A percentile compares a stretch with the other conserved stretches of the same genome.
Evolutionary conservation across 2,888 invertebrate genomes (phyloP).

Genomic region (Drosophila borealis): DNA sequence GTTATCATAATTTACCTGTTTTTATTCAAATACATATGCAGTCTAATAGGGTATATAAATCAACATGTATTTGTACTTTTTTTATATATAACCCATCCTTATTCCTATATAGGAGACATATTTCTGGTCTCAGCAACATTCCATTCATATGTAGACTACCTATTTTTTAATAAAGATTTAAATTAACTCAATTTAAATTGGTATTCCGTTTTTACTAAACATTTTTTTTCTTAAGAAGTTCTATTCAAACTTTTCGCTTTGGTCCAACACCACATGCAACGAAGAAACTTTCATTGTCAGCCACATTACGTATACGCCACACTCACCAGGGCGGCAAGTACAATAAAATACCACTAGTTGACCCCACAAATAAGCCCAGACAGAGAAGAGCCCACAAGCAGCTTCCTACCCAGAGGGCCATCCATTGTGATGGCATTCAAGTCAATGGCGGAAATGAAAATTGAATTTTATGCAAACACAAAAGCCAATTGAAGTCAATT

Average conservation of each 20-base stretch:
- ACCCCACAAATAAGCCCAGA: conserved; percentile 32
- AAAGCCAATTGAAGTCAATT: conserved; percentile 80
- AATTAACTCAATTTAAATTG: too few relatives aligned
- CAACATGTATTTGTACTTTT: too few relatives aligned
- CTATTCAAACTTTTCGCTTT: neutral
- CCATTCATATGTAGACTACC: too few relatives aligned
- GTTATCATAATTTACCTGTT: conserved; percentile 2
- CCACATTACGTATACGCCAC: conserved; percentile 15
- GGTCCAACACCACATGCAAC: neutral
- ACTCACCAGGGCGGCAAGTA: neutral
- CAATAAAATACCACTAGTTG: conserved; percentile 21
- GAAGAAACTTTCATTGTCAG: neutral
- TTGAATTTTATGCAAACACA: conserved; percentile 79
- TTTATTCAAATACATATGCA: conserved; percentile 7
- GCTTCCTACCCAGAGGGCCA: conserved; percentile 13
- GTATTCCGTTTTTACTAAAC: too few relatives aligned
- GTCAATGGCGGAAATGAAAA: conserved; percentile 70
- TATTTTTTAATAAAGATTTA: too few relatives aligned
- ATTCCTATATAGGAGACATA: too few relatives aligned
- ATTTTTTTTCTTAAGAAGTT: too few relatives aligned
- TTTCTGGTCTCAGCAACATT: too few relatives aligned
- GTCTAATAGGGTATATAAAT: neutral
- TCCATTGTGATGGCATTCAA: conserved; percentile 52
- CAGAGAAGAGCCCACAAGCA: conserved; percentile 1
- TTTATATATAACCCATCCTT: too few relatives aligned